phyloP scores from a whole-genome alignment of 2,888 invertebrate genomes.

The Cartodere bifasciata region DNA sequence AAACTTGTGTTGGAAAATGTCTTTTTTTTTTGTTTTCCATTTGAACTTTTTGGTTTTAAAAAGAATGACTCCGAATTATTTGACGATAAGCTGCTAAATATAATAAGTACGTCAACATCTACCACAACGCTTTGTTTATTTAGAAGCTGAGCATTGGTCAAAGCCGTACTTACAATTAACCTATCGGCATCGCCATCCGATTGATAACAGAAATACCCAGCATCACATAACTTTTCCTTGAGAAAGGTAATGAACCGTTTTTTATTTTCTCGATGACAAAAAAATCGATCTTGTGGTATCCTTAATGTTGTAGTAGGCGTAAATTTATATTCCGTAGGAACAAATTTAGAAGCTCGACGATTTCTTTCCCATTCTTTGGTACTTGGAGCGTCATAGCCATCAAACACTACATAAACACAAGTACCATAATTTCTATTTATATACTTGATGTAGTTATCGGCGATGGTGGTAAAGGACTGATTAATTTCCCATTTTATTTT shows the following conservation, averaged over 20 bases:
- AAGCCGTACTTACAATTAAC: not conserved
- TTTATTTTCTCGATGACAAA: not conserved
- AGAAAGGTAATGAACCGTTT: not conserved
- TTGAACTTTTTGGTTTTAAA: not conserved
- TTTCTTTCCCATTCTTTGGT: not conserved
- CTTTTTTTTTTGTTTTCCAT: conserved; percentile 1
- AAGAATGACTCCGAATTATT: not conserved
- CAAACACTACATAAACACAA: not conserved
- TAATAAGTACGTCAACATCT: not conserved
- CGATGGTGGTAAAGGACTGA: not conserved
- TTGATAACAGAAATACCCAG: not conserved
- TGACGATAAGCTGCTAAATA: not conserved
- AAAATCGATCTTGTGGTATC: not conserved
- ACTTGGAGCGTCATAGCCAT: not conserved
- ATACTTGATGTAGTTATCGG: not conserved
- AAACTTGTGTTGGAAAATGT: too few species aligned
- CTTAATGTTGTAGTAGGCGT: too few species aligned
- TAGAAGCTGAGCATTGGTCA: not conserved
- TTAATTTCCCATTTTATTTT: not conserved
- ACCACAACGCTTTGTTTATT: not conserved
- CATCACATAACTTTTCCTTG: not conserved
- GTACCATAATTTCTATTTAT: not conserved
- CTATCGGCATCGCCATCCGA: conserved; percentile 1
- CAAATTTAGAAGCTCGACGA: not conserved
- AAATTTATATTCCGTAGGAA: conserved; percentile 1